A percentile compares a stretch with the other conserved stretches of the same genome.
Evolutionary conservation across 2,113 vertebrate genomes (phyloP).

Genomic region (Crypturellus undulatus): DNA sequence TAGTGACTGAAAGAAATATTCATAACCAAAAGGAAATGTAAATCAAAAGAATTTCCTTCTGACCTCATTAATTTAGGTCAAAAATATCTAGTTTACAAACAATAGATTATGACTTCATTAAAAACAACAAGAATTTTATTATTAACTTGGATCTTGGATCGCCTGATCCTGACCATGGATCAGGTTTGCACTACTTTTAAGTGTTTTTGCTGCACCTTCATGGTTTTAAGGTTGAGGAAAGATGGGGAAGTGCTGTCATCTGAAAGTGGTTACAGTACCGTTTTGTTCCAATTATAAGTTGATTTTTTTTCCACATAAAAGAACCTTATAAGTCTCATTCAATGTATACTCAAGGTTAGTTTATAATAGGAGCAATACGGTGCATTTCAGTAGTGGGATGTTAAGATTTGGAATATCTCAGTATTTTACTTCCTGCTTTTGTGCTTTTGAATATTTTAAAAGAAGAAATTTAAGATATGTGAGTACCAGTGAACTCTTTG

Average conservation of each 20-base stretch:
- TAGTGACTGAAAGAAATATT: not conserved
- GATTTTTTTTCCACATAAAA: not conserved
- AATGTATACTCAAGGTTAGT: not conserved
- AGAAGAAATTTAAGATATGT: not conserved
- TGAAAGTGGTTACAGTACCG: conserved; percentile 42
- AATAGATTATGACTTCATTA: not conserved
- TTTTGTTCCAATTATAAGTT: not conserved
- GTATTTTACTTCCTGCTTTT: not conserved
- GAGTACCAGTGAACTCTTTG: not conserved
- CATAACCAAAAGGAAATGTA: not conserved
- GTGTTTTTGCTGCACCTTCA: not conserved
- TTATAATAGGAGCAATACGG: not conserved
- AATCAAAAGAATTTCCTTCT: not conserved
- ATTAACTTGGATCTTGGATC: not conserved
- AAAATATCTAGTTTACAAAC: not conserved
- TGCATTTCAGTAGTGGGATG: not conserved
- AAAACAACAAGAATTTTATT: not conserved
- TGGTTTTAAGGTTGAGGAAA: not conserved
- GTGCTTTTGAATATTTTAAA: not conserved
- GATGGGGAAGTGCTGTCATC: not conserved
- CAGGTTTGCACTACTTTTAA: not conserved
- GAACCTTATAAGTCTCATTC: not conserved
- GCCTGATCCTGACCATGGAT: not conserved
- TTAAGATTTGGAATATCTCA: not conserved
- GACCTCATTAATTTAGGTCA: not conserved